Evolutionary conservation across 2,113 vertebrate genomes (phyloP).

Genomic region (Thunnus maccoyii): DNA sequence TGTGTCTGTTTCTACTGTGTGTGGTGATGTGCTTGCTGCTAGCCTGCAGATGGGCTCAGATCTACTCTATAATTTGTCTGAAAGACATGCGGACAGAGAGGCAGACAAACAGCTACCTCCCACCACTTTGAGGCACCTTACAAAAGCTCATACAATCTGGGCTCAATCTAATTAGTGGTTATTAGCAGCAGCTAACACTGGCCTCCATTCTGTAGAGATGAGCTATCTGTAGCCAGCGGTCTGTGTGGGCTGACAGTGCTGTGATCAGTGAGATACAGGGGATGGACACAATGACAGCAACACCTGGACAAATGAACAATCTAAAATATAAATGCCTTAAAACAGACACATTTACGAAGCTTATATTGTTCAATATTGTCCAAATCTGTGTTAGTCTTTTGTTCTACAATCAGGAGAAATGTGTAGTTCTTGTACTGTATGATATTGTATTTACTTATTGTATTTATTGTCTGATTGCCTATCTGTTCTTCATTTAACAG

Average conservation of each 20-base stretch:
- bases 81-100: constrained; percentile 45
- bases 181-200: constrained; percentile 66
- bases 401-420: background rate
- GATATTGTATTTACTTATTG: background rate
- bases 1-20: background rate
- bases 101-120: constrained; percentile 50
- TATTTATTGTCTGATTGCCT: background rate
- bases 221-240: constrained; percentile 34
- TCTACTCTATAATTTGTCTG: constrained; percentile 73
- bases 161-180: constrained; percentile 82
- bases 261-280: constrained; percentile 23
- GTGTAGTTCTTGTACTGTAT: too few relatives aligned
- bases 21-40: background rate
- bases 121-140: constrained; percentile 39
- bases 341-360: background rate
- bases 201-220: constrained; percentile 56
- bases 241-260: constrained; percentile 34
- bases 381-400: background rate
- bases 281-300: constrained; percentile 9
- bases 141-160: constrained; percentile 65
- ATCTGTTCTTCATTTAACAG: constrained; percentile 80
- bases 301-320: constrained; percentile 54
- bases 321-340: constrained; percentile 5
- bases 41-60: constrained; percentile 67
- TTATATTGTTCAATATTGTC: background rate